phyloP scores from a whole-genome alignment of 2,888 invertebrate genomes.

The Agapostemon virescens region DNA sequence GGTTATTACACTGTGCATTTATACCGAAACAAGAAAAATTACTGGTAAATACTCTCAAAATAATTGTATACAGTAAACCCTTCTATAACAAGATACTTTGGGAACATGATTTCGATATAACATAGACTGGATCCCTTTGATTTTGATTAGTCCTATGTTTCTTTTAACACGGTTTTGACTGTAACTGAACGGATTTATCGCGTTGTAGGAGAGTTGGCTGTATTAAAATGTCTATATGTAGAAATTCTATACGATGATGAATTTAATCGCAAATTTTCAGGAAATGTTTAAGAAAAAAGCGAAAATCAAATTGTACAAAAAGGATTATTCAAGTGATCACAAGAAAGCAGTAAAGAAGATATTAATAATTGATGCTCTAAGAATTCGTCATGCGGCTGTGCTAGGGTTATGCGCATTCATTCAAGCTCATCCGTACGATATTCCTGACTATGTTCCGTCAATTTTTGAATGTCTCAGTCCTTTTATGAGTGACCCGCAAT shows the following conservation, averaged over 20 bases:
- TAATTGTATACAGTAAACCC: too few species aligned
- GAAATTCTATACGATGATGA: not conserved
- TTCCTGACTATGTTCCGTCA: slow-evolving; percentile 88
- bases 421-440: slow-evolving; percentile 93
- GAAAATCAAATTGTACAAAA: slow-evolving; percentile 79
- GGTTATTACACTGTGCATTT: slow-evolving; percentile 92
- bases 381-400: slow-evolving; percentile 90
- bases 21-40: slow-evolving; percentile 84
- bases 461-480: slow-evolving; percentile 89
- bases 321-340: slow-evolving; percentile 25
- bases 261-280: slow-evolving; percentile 76
- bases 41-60: slow-evolving; percentile 80
- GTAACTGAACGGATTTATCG: too few species aligned
- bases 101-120: too few species aligned
- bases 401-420: slow-evolving; percentile 94
- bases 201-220: too few species aligned
- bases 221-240: not conserved
- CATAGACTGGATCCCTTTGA: too few species aligned
- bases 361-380: slow-evolving; percentile 75
- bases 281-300: slow-evolving; percentile 83
- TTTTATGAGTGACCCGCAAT: slow-evolving; percentile 93
- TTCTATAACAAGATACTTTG: too few species aligned
- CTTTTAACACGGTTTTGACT: too few species aligned
- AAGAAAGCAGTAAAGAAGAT: slow-evolving; percentile 52
- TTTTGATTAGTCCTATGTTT: too few species aligned